phyloP scores from a whole-genome alignment of 2,113 vertebrate genomes.

The Mirounga angustirostris region DNA sequence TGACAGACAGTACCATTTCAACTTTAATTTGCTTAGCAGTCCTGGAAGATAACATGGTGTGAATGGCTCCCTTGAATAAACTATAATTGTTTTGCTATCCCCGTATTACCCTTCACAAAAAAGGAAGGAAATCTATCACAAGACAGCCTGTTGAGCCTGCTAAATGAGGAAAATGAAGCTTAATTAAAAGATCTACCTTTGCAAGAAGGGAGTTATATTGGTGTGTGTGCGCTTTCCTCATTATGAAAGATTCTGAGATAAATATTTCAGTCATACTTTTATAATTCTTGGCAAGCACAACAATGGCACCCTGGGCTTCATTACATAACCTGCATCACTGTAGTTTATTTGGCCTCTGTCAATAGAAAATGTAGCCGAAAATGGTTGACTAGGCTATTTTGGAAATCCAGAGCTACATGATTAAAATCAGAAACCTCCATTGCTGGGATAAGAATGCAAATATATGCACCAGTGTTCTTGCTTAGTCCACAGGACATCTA shows the following conservation, averaged over 20 bases:
- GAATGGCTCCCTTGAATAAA: constrained; percentile 23
- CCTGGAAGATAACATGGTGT: constrained; percentile 53
- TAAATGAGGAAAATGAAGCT: constrained; percentile 28
- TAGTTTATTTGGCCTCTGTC: constrained; percentile 44
- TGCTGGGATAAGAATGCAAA: not conserved
- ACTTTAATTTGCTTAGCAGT: constrained; percentile 70
- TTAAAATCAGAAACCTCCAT: not conserved
- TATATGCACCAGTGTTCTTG: not conserved
- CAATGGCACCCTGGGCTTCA: fast-evolving
- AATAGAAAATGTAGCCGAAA: constrained; percentile 63
- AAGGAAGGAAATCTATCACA: constrained; percentile 11
- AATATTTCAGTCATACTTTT: not conserved
- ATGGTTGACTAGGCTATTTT: constrained; percentile 26
- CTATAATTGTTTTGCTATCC: constrained; percentile 73
- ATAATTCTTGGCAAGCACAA: not conserved
- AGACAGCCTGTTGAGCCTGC: constrained; percentile 35
- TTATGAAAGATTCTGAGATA: constrained; percentile 44
- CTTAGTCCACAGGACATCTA: constrained; percentile 87
- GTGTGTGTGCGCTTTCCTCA: not conserved
- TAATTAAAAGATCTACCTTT: constrained; percentile 44
- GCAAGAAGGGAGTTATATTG: not conserved
- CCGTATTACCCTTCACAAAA: constrained; percentile 11
- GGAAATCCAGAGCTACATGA: not conserved
- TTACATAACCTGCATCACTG: fast-evolving
- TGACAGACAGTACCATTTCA: constrained; percentile 74